Percentiles rank a stretch among this genome's conserved stretches.
phyloP scores from a whole-genome alignment of 92 coral and sea anemone genomes.

The Epizoanthus rinbou region DNA sequence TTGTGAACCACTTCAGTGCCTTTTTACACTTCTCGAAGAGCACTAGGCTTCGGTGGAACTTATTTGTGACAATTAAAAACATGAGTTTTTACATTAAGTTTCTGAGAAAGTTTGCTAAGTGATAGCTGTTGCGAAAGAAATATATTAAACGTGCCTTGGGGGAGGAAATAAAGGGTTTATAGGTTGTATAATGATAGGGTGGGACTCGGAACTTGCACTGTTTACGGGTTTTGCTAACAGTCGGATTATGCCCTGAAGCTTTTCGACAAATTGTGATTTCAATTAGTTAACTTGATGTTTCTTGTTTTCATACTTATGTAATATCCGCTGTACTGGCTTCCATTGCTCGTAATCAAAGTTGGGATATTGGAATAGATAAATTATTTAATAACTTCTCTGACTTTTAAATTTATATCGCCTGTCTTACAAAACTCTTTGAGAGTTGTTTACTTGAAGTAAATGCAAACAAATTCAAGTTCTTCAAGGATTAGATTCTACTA shows the following conservation, averaged over 20 bases:
- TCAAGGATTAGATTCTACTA: neutral
- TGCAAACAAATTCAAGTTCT: neutral
- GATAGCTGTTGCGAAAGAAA: neutral
- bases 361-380: neutral
- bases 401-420: neutral
- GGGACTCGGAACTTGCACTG: slow-evolving; percentile 10
- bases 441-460: neutral
- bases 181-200: slow-evolving; percentile 8
- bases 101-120: too few relatives aligned
- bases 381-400: neutral
- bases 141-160: slow-evolving; percentile 14
- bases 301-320: neutral
- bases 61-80: too few relatives aligned
- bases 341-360: neutral
- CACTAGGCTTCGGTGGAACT: too few relatives aligned
- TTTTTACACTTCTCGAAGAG: too few relatives aligned
- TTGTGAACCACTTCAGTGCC: too few relatives aligned
- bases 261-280: slow-evolving; percentile 23
- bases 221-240: slow-evolving; percentile 17
- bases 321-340: neutral
- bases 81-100: too few relatives aligned
- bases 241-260: slow-evolving; percentile 24
- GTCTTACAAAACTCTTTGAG: slow-evolving; percentile 7
- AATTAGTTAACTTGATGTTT: neutral
- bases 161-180: neutral